phyloP scores from a whole-genome alignment of 2,888 invertebrate species.

The Athalia cordata region DNA sequence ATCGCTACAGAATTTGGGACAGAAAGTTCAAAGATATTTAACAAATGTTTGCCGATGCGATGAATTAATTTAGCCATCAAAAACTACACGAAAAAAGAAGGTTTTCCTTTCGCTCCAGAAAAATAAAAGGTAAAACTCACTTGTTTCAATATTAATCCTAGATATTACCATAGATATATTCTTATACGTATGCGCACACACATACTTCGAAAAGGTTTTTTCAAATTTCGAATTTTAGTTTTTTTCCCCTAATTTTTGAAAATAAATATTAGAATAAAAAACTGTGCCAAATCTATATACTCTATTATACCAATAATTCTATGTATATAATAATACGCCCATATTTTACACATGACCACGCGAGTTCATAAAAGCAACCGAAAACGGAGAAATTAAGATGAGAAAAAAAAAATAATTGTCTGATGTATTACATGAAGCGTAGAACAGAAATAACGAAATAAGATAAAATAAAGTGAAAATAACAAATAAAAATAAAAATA shows the following conservation, averaged over 20 bases:
- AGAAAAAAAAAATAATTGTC: background rate
- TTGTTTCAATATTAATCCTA: background rate
- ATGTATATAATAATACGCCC: background rate
- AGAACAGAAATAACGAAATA: background rate
- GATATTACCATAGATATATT: background rate
- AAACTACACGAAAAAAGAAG: background rate
- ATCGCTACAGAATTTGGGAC: background rate
- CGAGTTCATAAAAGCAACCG: too few relatives aligned
- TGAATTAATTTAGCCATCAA: constrained; percentile 34
- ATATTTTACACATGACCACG: too few relatives aligned
- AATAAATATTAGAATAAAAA: constrained; percentile 1
- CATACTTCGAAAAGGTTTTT: background rate
- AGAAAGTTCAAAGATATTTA: too few relatives aligned
- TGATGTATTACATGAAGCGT: too few relatives aligned
- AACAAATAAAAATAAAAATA: background rate
- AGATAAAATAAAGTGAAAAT: background rate
- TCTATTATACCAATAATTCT: background rate
- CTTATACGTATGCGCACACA: background rate
- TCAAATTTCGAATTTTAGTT: too few relatives aligned
- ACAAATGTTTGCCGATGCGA: background rate
- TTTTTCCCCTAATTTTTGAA: background rate
- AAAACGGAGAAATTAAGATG: too few relatives aligned
- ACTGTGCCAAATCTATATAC: constrained; percentile 4
- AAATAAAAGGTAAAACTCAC: background rate
- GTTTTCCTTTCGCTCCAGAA: background rate